Conservation (phyloP, 1,140 invertebrate genomes). For the Cyrtorhinus lividipennis region DNA sequence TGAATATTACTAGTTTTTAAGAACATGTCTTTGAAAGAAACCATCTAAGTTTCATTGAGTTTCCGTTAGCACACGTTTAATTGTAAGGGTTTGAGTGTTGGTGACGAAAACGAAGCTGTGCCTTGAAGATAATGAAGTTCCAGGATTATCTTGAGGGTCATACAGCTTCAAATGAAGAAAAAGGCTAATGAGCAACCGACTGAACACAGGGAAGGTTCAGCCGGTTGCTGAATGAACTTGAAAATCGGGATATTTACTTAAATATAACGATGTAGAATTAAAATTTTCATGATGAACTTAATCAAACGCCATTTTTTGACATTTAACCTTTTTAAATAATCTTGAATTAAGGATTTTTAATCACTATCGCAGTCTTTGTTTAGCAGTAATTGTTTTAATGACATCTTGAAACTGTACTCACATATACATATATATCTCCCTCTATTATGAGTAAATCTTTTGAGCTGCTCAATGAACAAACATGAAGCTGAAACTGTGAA, state of each 20-base stretch:
- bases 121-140: conserved; percentile 10
- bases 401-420: no score
- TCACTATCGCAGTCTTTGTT: not conserved
- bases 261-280: no score
- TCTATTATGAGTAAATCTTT: no score
- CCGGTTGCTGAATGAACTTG: not conserved
- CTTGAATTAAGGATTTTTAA: not conserved
- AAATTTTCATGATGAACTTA: no score
- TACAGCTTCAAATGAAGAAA: not conserved
- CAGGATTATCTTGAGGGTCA: conserved; percentile 10
- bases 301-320: no score
- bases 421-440: no score
- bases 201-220: conserved; percentile 5
- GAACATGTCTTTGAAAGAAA: no score
- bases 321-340: no score
- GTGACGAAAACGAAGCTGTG: conserved; percentile 7
- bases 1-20: not conserved
- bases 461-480: conserved; percentile 14
- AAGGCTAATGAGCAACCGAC: not conserved
- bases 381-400: not conserved
- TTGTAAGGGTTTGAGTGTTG: not conserved
- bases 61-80: not conserved
- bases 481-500: conserved; percentile 19
- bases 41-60: not conserved
- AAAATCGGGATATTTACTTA: no score